Base-by-base conservation (phyloP, 1,140 invertebrate species). In the Pseudomyrmex dendroicus region DNA sequence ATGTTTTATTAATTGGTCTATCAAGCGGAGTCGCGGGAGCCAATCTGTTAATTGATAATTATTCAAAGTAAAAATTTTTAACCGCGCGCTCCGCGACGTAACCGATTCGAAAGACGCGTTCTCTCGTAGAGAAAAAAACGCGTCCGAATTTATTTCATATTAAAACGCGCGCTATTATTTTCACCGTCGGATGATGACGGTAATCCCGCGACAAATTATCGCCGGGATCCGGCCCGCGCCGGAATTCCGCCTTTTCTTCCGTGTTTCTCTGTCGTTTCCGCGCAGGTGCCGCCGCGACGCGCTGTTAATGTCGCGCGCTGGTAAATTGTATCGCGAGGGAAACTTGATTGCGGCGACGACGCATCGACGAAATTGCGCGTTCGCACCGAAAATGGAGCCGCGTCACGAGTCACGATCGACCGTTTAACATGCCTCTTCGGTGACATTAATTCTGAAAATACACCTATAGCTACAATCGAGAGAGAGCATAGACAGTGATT, bases 81-180 rank as follows among this genome's bases (percentile, higher is more conserved):
- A 22, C 13, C 10, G 5, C n/a, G n/a, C n/a, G n/a, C n/a, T n/a
- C n/a, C 10, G 5, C 4, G 13, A 78, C 25, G 20, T 8, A 35
- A 9, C 52, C 22, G 13, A 62, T n/a, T 35, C 35, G 35, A 35
- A 35, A 35, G 35, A 17, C 50, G 50, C 13, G 12, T 52, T 52
- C 7, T 13, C 12, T 52, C 50, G 50, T 12, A 13, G 13, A 13
- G 3, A 13, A 52, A 12, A 52, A 52, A 48, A 15, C 1, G n/a
- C 7, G 22, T 22, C 17, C 56, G 50, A 72, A 88, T 89, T 89
- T 88, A 88, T 88, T 82, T 88, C 72, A 77, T 73, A 89, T 88
- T 86, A 85, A 84, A 84, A 66, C 80, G 76, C 61, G n/a, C 46
- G 46, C 77, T 86, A 89, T 89, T 86, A 89, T 89, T 88, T 88